Evolutionary conservation across 2,888 invertebrate species (phyloP), one percentile per base, ranked within the genome.

Genomic region (Coelopa pilipes): DNA sequence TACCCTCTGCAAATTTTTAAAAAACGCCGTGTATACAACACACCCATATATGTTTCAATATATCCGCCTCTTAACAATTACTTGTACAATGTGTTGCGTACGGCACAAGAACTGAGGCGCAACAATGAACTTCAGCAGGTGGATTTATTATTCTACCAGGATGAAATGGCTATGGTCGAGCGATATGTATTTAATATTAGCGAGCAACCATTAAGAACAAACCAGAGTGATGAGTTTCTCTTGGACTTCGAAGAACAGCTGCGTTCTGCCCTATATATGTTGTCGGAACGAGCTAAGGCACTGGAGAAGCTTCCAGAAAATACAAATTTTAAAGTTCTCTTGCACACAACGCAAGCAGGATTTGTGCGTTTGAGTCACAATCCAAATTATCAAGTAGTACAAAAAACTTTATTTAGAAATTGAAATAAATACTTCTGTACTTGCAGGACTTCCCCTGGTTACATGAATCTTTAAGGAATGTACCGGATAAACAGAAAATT

Each of bases 371-470:
- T 85, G 0, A 83, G 80, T 47, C 82, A 86, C 24, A 81, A 84
- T 46, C 66, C 85, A 1, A 76, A 81, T 7, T 80, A 83, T 62
- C 84, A 87, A 78, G 83, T 83, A 73, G 21, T 10, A 5, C 10
- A 34, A 34, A 34, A 34, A 45, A 45, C 11, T 17, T 13, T 24
- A 59, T 59, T 19, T 59, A 3, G 50, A 24, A 9, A 0, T 17
- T 12, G 45, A 24, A 71, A 65, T 46, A 24, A 55, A 17, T 7
- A 34, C 7, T 17, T n/a, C n/a, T 55, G 3, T 69, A 12, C 15
- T 65, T n/a, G n/a, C 47, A 84, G 79, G 83, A 86, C 13, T 87
- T 86, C 71, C 86, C 87, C 2, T 87, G 87, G 87, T 74, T 87
- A 1, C 82, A 82, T 24, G 78, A 80, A 15, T 75, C 77, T 2